Base-by-base conservation (phyloP, 2,888 invertebrate species). In the Oegoconia quadripuncta region DNA sequence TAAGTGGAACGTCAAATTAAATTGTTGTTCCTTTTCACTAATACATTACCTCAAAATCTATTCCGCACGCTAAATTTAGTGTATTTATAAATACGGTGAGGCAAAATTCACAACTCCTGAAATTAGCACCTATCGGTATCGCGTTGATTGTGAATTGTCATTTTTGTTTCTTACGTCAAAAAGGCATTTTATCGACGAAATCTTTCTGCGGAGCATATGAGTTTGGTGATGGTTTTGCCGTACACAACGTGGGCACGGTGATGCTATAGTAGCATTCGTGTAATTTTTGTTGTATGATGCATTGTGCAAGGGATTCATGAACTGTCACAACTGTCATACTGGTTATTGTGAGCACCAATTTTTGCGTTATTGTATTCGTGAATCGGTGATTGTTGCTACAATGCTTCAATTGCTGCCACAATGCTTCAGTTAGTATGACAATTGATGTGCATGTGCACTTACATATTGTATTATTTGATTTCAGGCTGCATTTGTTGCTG, bases 1-100 rank as follows among this genome's bases (percentile, higher is more conserved):
- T 81, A 65, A 73, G 77, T 80, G 80, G 86, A 87, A 87, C 79
- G 87, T 87, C 87, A 87, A 80, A 77, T 52, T 48, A 58, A 58
- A 75, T 74, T 73, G 67, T 74, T 74, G 67, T 66, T 66, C 50
- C 64, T 64, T 74, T 70, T 70, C 46, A 48, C 50, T 51, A 42
- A 44, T 46, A 40, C 43, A 28, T 16, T 33, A 50, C n/a, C n/a
- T n/a, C 54, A 63, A 57, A 55, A 50, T 43, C 38, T 38, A 30
- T 44, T 27, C 43, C 25, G 41, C 13, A 34, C n/a, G 30, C 27
- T 37, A 40, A 41, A 47, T 45, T 49, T 39, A 34, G 28, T 33
- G 34, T 48, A 42, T 40, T 45, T 37, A 39, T 40, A 18, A 42
- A 20, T 34, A 48, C 44, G 45, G 47, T 23, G 42, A 61, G 53